phyloP scores from a whole-genome alignment of 2,888 invertebrate genomes.

The Neoascia interrupta region DNA sequence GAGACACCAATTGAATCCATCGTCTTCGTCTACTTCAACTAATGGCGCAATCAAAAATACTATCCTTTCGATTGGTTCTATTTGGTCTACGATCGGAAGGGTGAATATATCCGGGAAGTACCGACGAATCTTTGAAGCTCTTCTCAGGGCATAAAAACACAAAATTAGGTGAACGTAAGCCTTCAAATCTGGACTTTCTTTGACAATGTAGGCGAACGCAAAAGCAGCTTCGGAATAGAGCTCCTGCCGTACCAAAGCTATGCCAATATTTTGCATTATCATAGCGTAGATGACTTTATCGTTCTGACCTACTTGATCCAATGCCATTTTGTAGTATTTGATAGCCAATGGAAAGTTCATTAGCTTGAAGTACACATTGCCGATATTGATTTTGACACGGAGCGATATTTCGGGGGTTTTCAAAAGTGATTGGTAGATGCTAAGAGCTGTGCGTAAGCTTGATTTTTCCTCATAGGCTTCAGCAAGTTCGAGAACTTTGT shows the following conservation, averaged over 20 bases:
- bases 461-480: constrained; percentile 46
- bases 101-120: constrained; percentile 28
- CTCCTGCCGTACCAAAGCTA: constrained; percentile 45
- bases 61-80: constrained; percentile 39
- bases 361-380: constrained; percentile 57
- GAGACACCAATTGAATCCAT: constrained; percentile 56
- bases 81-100: constrained; percentile 13
- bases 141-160: constrained; percentile 21
- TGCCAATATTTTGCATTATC: constrained; percentile 60
- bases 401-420: constrained; percentile 36
- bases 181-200: constrained; percentile 37
- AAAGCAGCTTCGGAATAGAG: constrained; percentile 39
- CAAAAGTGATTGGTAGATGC: constrained; percentile 39
- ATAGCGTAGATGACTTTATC: constrained; percentile 30
- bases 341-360: constrained; percentile 33
- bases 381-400: constrained; percentile 60
- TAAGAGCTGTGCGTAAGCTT: constrained; percentile 22
- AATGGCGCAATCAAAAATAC: constrained; percentile 38
- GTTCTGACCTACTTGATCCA: constrained; percentile 61
- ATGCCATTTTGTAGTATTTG: constrained; percentile 59
- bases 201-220: constrained; percentile 41
- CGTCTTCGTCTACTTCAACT: constrained; percentile 25
- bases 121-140: constrained; percentile 10
- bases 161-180: constrained; percentile 38
- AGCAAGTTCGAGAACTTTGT: constrained; percentile 27